A percentile compares a stretch with the other conserved stretches of the same genome.
phyloP scores from a whole-genome alignment of 2,113 vertebrate genomes.

The Toxostoma redivivum region DNA sequence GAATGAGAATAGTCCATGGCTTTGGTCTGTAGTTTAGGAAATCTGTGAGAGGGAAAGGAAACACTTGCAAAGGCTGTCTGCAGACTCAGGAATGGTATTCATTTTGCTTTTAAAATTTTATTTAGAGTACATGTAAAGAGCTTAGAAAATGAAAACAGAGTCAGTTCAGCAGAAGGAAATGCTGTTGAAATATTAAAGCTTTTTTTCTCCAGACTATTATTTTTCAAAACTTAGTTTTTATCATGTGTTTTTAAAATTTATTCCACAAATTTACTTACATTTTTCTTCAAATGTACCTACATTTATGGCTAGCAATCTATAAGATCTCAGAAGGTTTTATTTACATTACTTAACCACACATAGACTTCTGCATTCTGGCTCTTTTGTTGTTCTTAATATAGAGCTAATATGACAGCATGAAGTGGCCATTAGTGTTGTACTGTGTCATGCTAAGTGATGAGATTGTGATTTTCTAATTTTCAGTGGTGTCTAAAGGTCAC shows the following conservation, averaged over 20 bases:
- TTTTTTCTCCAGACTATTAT: background rate
- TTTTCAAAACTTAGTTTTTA: background rate
- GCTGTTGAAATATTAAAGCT: background rate
- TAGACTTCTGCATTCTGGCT: background rate
- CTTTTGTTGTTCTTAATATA: background rate
- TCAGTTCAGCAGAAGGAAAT: background rate
- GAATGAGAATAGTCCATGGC: background rate
- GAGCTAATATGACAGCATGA: background rate
- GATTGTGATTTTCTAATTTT: background rate
- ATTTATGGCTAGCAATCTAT: background rate
- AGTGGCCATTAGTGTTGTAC: background rate
- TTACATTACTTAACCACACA: background rate
- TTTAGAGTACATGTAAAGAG: background rate
- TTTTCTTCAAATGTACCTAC: background rate
- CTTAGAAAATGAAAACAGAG: background rate
- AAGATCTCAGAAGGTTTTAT: background rate
- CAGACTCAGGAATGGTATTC: background rate
- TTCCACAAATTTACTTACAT: background rate
- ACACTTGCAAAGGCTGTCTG: background rate
- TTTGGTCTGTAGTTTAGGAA: background rate
- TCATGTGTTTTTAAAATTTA: background rate
- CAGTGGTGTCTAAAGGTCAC: slow-evolving; percentile 15
- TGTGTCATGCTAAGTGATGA: slow-evolving; percentile 16
- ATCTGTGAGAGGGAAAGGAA: background rate
- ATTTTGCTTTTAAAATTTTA: background rate